Conservation (phyloP, 2,113 vertebrate species). For the Scomber scombrus region DNA sequence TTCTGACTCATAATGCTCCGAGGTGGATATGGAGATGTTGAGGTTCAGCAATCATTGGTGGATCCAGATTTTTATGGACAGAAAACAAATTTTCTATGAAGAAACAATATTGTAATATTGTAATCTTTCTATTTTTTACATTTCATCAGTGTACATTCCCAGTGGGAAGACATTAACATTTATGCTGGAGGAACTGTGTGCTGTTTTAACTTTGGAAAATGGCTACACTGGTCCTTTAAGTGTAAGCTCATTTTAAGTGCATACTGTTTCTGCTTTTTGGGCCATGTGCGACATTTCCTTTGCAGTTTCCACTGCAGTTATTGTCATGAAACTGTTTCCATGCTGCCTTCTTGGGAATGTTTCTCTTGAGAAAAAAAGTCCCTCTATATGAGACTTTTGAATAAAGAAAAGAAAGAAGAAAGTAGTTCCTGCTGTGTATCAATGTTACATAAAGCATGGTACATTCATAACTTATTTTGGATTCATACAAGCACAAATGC, state of each 20-base stretch:
- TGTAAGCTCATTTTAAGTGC: neutral
- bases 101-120: too few relatives aligned
- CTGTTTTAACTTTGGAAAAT: too few relatives aligned
- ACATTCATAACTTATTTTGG: conserved; percentile 31
- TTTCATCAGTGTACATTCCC: too few relatives aligned
- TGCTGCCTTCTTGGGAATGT: neutral
- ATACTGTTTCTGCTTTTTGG: neutral
- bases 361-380: conserved; percentile 1
- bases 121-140: too few relatives aligned
- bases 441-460: conserved; percentile 27
- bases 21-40: too few relatives aligned
- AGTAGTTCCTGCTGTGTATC: conserved; percentile 23
- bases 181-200: too few relatives aligned
- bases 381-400: neutral
- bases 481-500: conserved; percentile 61
- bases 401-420: neutral
- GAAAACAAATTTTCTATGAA: too few relatives aligned
- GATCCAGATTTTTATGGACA: too few relatives aligned
- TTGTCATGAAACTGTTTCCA: neutral
- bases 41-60: too few relatives aligned
- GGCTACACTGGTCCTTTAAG: too few relatives aligned
- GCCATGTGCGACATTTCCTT: neutral
- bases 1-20: too few relatives aligned
- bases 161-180: too few relatives aligned
- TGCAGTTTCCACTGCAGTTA: neutral